A percentile compares a stretch with the other conserved stretches of the same genome.
phyloP scores from a whole-genome alignment of 2,797 vertebrate species.

The Hypotaenidia okinawae region DNA sequence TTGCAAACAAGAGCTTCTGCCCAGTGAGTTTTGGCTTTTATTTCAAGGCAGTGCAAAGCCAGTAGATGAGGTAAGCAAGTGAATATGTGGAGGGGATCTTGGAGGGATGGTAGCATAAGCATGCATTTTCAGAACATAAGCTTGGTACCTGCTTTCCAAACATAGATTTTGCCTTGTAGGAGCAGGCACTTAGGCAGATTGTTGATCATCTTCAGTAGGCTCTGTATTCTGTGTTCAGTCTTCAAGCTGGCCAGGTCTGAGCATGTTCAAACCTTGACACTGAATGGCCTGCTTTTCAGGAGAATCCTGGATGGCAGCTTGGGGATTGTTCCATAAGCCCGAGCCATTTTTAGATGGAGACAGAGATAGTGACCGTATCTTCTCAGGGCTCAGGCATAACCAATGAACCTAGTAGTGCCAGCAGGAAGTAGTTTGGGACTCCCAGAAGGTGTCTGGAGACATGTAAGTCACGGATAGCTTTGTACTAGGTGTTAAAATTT shows the following conservation, averaged over 20 bases:
- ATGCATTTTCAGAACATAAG: neutral
- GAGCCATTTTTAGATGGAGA: neutral
- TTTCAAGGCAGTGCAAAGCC: neutral
- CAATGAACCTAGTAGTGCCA: neutral
- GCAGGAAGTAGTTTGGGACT: neutral
- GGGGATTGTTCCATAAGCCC: neutral
- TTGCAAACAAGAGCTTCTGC: neutral
- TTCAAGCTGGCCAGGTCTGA: neutral
- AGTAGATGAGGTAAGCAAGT: neutral
- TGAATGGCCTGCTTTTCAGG: neutral
- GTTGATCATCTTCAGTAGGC: neutral
- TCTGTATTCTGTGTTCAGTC: neutral
- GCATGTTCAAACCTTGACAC: neutral
- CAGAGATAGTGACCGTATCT: neutral
- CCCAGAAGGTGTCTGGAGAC: neutral
- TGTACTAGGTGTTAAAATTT: neutral
- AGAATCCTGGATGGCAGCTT: fast-evolving
- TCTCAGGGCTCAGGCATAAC: neutral
- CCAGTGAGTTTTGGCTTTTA: neutral
- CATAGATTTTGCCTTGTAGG: neutral
- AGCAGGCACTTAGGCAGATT: neutral
- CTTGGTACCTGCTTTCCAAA: neutral
- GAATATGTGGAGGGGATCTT: neutral
- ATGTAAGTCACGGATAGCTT: neutral
- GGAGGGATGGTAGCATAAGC: neutral